phyloP scores from a whole-genome alignment of 2,888 invertebrate genomes.

The Allacma fusca region DNA sequence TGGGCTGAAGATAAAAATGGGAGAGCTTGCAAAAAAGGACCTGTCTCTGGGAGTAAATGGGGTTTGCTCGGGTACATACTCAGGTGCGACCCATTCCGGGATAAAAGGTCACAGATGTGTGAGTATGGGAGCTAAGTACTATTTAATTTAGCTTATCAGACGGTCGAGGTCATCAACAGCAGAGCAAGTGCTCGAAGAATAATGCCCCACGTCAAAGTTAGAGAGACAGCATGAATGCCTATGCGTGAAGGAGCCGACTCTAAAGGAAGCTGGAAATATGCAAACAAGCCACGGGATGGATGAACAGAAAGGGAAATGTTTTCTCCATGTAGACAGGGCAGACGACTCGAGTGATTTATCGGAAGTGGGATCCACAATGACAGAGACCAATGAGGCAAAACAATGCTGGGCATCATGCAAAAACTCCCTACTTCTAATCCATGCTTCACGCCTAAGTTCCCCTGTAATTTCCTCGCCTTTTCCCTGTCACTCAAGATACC shows the following conservation, averaged over 20 bases:
- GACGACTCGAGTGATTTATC: constrained; percentile 52
- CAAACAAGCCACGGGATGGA: neutral
- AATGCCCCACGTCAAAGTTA: too few relatives aligned
- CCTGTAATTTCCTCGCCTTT: constrained; percentile 44
- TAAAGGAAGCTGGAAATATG: neutral
- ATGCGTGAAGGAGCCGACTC: too few relatives aligned
- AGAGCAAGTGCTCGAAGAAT: too few relatives aligned
- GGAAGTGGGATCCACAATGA: constrained; percentile 50
- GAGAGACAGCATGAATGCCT: neutral
- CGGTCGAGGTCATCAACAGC: too few relatives aligned
- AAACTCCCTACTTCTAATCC: constrained; percentile 41
- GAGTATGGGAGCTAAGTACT: too few relatives aligned
- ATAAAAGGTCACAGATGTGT: too few relatives aligned
- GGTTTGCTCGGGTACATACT: too few relatives aligned
- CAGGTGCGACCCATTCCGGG: too few relatives aligned
- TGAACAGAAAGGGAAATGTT: constrained; percentile 39
- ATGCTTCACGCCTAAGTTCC: constrained; percentile 39
- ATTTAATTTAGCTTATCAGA: too few relatives aligned
- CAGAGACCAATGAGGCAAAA: constrained; percentile 58
- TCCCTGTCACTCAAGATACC: constrained; percentile 31
- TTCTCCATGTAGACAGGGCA: constrained; percentile 31
- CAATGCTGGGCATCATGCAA: constrained; percentile 51
- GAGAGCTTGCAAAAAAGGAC: too few relatives aligned
- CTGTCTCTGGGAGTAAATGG: too few relatives aligned
- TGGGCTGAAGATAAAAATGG: too few relatives aligned